A percentile compares a stretch with the other conserved stretches of the same genome.
Evolutionary conservation across 2,113 vertebrate genomes (phyloP).

Genomic region (Chloroceryle aenea): DNA sequence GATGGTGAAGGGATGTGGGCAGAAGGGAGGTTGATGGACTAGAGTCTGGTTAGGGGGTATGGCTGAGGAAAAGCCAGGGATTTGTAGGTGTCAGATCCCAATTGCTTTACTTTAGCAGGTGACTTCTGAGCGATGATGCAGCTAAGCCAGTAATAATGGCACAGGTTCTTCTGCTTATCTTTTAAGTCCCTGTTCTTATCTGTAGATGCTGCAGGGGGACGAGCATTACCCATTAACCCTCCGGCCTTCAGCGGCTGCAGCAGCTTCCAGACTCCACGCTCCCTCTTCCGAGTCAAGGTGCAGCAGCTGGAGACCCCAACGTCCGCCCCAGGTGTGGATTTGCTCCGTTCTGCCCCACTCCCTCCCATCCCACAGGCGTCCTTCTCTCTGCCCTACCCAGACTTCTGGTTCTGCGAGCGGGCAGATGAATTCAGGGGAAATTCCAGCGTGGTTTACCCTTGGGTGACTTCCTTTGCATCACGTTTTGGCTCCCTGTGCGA

Average conservation of each 20-base stretch:
- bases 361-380: background rate
- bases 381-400: background rate
- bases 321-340: background rate
- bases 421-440: background rate
- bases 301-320: too few relatives aligned
- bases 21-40: background rate
- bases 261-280: background rate
- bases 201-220: background rate
- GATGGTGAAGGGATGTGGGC: rapidly evolving
- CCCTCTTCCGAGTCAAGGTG: background rate
- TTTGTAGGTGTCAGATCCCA: background rate
- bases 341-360: background rate
- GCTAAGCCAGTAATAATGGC: background rate
- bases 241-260: background rate
- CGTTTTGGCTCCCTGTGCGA: rapidly evolving
- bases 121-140: background rate
- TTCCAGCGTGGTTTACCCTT: background rate
- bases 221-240: background rate
- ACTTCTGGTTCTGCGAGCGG: background rate
- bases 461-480: background rate
- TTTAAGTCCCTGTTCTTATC: background rate
- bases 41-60: background rate
- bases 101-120: background rate
- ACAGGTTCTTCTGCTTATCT: background rate
- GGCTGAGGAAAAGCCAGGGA: background rate